Percentiles rank a stretch among this genome's conserved stretches.
These are phyloP conservation scores for Rotaria magnacalcarata DNA, from an alignment of 2,888 invertebrate genomes.

Conservation along the genomic window DNA sequence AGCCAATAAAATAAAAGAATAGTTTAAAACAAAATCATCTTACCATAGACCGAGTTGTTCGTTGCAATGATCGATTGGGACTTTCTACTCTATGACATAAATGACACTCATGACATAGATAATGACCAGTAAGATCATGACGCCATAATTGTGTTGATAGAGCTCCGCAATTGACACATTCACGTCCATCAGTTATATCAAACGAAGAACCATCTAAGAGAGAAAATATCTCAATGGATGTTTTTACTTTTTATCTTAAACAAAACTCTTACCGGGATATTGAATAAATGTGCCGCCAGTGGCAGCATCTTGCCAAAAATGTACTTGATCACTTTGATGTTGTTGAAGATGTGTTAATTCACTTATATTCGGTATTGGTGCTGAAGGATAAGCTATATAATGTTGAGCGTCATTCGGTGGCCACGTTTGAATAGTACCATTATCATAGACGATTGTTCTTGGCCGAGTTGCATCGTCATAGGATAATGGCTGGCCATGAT, in stretches of 20 bases:
- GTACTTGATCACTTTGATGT: background rate
- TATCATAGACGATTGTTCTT: background rate
- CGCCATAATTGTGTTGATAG: slow-evolving; percentile 93
- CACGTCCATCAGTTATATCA: slow-evolving; percentile 74
- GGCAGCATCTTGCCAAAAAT: background rate
- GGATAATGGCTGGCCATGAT: background rate
- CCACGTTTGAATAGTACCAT: background rate
- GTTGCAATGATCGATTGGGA: slow-evolving; percentile 82
- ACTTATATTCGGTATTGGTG: background rate
- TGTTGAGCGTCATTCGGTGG: background rate
- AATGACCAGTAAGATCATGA: slow-evolving; percentile 90
- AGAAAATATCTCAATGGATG: background rate
- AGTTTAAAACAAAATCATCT: slow-evolving; percentile 61
- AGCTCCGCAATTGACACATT: slow-evolving; percentile 95
- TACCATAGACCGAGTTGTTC: slow-evolving; percentile 94
- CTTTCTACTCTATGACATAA: slow-evolving; percentile 99
- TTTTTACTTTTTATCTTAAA: too few relatives aligned
- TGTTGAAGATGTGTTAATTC: background rate
- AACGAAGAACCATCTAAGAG: slow-evolving; percentile 35
- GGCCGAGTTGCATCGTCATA: background rate
- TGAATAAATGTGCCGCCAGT: background rate
- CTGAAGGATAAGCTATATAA: background rate
- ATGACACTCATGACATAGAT: slow-evolving; percentile 96
- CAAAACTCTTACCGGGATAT: background rate
- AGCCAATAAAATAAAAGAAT: background rate